Conservation (phyloP, 1,140 invertebrate genomes). For the Meloidogyne floridensis region DNA sequence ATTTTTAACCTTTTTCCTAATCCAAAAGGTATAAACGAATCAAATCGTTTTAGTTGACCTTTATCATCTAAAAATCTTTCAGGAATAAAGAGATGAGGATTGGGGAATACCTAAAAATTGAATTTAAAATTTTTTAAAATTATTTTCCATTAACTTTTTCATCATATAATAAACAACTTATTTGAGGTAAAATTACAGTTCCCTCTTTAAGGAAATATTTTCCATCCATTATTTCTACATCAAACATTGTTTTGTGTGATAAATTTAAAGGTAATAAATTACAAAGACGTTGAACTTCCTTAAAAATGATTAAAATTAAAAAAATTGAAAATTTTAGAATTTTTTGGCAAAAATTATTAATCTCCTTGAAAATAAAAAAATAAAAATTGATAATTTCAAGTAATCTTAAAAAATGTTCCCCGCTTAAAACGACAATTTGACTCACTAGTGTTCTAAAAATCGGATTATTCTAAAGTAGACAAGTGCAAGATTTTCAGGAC, state of each 20-base stretch:
- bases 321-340: too few relatives aligned
- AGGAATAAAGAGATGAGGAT: constrained; percentile 81
- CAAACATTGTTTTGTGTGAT: constrained; percentile 34
- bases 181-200: constrained; percentile 38
- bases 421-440: too few relatives aligned
- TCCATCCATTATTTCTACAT: constrained; percentile 28
- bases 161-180: constrained; percentile 38
- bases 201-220: constrained; percentile 22
- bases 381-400: too few relatives aligned
- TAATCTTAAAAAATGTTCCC: too few relatives aligned
- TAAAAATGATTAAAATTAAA: constrained; percentile 7
- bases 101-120: constrained; percentile 73
- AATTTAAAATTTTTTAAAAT: constrained; percentile 7
- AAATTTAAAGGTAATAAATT: constrained; percentile 40
- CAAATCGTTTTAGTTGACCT: constrained; percentile 35
- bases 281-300: constrained; percentile 39
- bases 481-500: too few relatives aligned
- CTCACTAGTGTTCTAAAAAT: too few relatives aligned
- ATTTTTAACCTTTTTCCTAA: constrained; percentile 30
- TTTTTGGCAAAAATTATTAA: too few relatives aligned
- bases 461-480: too few relatives aligned
- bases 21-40: constrained; percentile 37
- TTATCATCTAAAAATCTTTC: constrained; percentile 72
- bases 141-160: constrained; percentile 31
- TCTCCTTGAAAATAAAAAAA: too few relatives aligned